Conservation (phyloP, 2,797 vertebrate species). For the Eulemur rubriventer region DNA sequence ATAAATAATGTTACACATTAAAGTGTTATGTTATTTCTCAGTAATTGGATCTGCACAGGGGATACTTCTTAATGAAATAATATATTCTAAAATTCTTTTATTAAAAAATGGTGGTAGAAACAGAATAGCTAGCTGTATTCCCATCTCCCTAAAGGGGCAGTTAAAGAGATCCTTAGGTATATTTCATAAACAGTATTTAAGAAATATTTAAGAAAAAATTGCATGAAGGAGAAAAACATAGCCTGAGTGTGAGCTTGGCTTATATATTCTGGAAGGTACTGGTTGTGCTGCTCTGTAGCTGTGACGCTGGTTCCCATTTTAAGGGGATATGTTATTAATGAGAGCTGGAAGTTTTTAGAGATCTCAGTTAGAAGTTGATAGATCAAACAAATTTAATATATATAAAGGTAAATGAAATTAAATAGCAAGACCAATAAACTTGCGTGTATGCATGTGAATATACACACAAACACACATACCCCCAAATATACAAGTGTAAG, state of each 20-base stretch:
- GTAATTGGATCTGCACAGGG: background rate
- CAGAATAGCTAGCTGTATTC: background rate
- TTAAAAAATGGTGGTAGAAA: background rate
- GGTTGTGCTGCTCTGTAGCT: background rate
- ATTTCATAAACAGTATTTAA: background rate
- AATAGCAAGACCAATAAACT: background rate
- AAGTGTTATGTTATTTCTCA: background rate
- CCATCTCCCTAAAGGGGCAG: background rate
- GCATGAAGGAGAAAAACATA: background rate
- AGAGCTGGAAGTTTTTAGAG: background rate
- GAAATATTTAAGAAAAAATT: background rate
- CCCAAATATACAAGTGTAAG: background rate
- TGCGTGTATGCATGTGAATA: background rate
- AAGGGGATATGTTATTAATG: background rate
- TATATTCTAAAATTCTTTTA: background rate
- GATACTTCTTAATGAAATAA: constrained; percentile 9
- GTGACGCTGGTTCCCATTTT: too few species aligned
- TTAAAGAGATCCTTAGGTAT: background rate
- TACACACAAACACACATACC: too few species aligned
- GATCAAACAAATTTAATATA: background rate
- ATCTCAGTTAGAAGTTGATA: background rate
- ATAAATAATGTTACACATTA: background rate
- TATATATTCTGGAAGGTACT: background rate
- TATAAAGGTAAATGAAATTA: background rate
- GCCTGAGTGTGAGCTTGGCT: background rate